phyloP scores from a whole-genome alignment of 2,797 vertebrate genomes.

The Margarornis squamiger region DNA sequence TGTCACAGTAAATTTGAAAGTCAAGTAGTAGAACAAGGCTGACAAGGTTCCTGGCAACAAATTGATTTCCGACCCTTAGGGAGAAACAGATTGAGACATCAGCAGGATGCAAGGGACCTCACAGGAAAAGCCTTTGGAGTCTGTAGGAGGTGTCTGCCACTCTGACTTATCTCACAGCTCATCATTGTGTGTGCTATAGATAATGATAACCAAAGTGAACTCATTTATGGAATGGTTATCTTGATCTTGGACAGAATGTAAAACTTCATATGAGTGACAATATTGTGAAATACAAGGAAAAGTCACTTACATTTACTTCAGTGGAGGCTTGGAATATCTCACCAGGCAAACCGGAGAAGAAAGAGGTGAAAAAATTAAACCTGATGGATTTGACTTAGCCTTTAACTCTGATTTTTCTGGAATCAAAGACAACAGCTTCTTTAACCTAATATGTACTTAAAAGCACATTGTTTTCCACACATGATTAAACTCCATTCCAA shows the following conservation, averaged over 20 bases:
- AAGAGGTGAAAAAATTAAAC: neutral
- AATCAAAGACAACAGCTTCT: neutral
- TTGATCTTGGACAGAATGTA: conserved; percentile 35
- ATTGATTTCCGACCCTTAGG: conserved; percentile 62
- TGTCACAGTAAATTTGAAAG: conserved; percentile 48
- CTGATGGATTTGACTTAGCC: neutral
- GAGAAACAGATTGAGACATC: conserved; percentile 60
- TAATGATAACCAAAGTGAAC: conserved; percentile 38
- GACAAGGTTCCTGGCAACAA: conserved; percentile 52
- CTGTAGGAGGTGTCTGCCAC: conserved; percentile 31
- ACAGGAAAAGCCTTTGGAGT: neutral
- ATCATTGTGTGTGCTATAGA: neutral
- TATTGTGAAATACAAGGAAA: conserved; percentile 11
- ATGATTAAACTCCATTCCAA: neutral
- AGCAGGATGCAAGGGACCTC: conserved; percentile 45
- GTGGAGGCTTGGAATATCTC: neutral
- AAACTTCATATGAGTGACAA: conserved; percentile 4
- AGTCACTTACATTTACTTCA: neutral
- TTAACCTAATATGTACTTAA: neutral
- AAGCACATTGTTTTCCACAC: neutral
- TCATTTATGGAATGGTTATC: conserved; percentile 40
- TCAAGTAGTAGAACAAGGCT: conserved; percentile 46
- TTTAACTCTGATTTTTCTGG: neutral
- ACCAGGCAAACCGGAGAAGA: neutral
- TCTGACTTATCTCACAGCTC: neutral